Conservation (phyloP, 1,140 invertebrate genomes). For the Calosoma granatense region DNA sequence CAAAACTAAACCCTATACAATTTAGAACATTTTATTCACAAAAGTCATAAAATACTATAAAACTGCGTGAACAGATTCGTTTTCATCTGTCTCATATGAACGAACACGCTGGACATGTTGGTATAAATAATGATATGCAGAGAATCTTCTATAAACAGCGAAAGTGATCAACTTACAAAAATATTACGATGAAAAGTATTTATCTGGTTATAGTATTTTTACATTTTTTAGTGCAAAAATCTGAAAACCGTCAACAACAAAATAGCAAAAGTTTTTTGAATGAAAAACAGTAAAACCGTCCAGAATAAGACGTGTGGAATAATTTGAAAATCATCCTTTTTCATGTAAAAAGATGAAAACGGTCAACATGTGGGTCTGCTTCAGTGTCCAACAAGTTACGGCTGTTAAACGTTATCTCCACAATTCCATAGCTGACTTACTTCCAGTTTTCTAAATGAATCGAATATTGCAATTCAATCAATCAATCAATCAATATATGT, state of each 20-base stretch:
- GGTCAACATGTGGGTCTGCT: not conserved
- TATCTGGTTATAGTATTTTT: too few relatives aligned
- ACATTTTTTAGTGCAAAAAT: slow-evolving; percentile 2
- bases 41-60: too few relatives aligned
- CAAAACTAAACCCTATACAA: too few relatives aligned
- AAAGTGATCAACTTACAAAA: not conserved
- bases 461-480: slow-evolving; percentile 3
- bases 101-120: too few relatives aligned
- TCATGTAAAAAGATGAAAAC: slow-evolving; percentile 10
- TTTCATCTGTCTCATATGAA: too few relatives aligned
- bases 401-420: not conserved
- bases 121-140: too few relatives aligned
- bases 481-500: too few relatives aligned
- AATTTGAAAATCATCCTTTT: slow-evolving; percentile 6
- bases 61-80: too few relatives aligned
- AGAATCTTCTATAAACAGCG: too few relatives aligned
- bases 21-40: too few relatives aligned
- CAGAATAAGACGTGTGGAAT: not conserved
- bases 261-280: not conserved
- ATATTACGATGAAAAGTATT: not conserved
- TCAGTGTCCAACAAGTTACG: not conserved
- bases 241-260: not conserved
- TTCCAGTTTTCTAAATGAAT: not conserved
- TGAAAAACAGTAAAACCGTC: not conserved
- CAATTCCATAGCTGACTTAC: not conserved